These are phyloP conservation scores for Pterobdella sp. DNA, from an alignment of 2,888 invertebrate species.

Conservation along the genomic window DNA sequence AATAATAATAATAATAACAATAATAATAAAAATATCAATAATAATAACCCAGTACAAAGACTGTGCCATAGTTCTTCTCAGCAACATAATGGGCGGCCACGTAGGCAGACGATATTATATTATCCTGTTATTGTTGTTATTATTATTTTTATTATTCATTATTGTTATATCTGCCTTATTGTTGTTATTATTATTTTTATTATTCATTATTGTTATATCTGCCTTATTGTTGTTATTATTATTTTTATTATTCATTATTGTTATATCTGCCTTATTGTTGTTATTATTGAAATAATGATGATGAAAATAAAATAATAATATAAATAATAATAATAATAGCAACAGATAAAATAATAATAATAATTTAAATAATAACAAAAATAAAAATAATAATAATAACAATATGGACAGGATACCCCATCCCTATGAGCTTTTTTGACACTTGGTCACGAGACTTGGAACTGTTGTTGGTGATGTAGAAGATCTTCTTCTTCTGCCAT, in stretches of 20 bases:
- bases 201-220: conserved; percentile 6
- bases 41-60: no score
- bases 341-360: background rate
- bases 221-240: conserved; percentile 3
- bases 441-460: background rate
- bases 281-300: no score
- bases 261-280: no score
- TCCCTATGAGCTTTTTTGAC: background rate
- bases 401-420: background rate
- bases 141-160: background rate
- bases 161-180: background rate
- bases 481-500: background rate
- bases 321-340: background rate
- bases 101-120: background rate
- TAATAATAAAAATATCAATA: no score
- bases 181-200: background rate
- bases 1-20: no score
- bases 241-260: background rate
- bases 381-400: background rate
- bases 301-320: background rate
- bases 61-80: background rate
- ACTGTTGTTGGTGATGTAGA: conserved; percentile 8
- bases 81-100: background rate
- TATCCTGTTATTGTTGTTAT: background rate
- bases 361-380: background rate